These are phyloP conservation scores for Tenualosa ilisha DNA, from an alignment of 2,797 vertebrate species.

Conservation along the genomic window DNA sequence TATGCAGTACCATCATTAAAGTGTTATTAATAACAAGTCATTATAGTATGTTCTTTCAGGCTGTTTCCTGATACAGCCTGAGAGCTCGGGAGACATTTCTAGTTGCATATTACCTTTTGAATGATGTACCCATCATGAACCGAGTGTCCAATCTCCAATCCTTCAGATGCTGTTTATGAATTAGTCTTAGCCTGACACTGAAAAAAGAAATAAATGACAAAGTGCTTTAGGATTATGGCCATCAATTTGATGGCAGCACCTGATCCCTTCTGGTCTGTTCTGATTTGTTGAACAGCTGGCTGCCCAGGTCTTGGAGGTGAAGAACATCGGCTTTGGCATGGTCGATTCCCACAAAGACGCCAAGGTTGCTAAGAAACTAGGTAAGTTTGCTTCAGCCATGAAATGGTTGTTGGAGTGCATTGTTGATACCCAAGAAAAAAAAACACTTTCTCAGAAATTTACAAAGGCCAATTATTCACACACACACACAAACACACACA, in stretches of 20 bases:
- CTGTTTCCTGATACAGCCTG: too few relatives aligned
- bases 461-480: not conserved
- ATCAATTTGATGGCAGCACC: not conserved
- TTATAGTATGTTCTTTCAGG: not conserved
- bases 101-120: too few relatives aligned
- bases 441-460: not conserved
- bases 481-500: not conserved
- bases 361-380: constrained; percentile 93
- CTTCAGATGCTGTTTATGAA: not conserved
- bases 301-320: constrained; percentile 93
- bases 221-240: not conserved
- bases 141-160: not conserved
- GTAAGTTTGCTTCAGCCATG: constrained; percentile 65
- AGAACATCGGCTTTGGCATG: constrained; percentile 90
- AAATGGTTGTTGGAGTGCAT: not conserved
- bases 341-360: constrained; percentile 91
- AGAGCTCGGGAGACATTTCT: too few relatives aligned
- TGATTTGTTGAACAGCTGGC: constrained; percentile 76
- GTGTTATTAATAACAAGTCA: too few relatives aligned
- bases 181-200: not conserved
- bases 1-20: too few relatives aligned
- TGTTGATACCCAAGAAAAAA: not conserved
- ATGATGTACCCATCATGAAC: too few relatives aligned
- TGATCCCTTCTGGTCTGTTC: constrained; percentile 27
- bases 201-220: not conserved